These are phyloP conservation scores for Nesoenas mayeri DNA, from an alignment of 2,113 vertebrate genomes.

Conservation along the genomic window DNA sequence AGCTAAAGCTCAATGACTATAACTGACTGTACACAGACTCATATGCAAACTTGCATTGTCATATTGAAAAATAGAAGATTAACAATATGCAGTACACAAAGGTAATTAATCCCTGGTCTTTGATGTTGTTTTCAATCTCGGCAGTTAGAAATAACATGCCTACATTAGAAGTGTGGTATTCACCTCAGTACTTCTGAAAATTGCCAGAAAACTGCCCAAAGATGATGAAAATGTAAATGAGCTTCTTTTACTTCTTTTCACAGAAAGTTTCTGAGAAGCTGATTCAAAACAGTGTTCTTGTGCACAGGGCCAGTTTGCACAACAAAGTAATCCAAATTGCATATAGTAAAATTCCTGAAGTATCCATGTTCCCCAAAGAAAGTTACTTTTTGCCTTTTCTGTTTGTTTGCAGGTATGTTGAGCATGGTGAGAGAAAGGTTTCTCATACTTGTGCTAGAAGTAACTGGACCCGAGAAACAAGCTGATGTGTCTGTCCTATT, in stretches of 20 bases:
- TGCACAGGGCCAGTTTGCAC: background rate
- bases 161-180: background rate
- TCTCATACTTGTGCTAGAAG: background rate
- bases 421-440: background rate
- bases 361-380: background rate
- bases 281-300: background rate
- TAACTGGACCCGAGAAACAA: background rate
- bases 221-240: background rate
- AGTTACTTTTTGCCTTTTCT: background rate
- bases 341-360: background rate
- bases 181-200: background rate
- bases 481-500: background rate
- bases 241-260: accelerated
- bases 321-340: background rate
- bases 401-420: background rate
- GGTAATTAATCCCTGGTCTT: background rate
- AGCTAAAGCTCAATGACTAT: background rate
- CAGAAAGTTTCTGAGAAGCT: background rate
- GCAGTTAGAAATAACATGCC: background rate
- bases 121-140: background rate
- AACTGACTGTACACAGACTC: background rate
- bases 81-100: background rate
- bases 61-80: background rate
- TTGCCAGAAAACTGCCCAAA: background rate
- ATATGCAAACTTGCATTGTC: background rate